Base-by-base conservation (phyloP, 2,888 invertebrate genomes). In the Philereme vetulata region DNA sequence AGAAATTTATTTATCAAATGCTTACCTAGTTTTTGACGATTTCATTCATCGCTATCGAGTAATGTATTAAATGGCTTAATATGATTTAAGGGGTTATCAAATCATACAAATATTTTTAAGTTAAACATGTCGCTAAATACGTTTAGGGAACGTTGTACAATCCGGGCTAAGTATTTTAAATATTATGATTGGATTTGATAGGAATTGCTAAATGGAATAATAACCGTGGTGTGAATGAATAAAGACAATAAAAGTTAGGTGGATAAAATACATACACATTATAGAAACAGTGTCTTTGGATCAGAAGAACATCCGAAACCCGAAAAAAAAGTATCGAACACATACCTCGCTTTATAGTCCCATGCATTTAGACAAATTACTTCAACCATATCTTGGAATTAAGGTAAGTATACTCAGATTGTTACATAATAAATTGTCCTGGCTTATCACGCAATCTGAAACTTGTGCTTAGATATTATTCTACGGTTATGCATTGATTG, bases 401-500 rank as follows among this genome's bases (percentile, higher is more conserved):
- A 21, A 21, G 2, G 21, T 21, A 21, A 21, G 21, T 21, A 21
- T 21, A 1, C 21, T 1, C 1, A 21, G 2, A 21, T 21, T 21
- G 21, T 21, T 21, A 21, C 21, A 21, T 2, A 21, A 42, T 45
- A 9, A 9, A 33, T 33, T 5, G 40, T 51, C 32, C 11, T 45
- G 33, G 32, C 56, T 36, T 50, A 50, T 46, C 56, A 40, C 51
- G 51, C 51, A 51, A 51, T 56, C 44, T 33, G 21, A 50, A 56
- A 33, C 40, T 21, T 21, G 50, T 21, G 5, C 4, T 45, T 34
- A 38, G n/a, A 9, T 56, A 56, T 2, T 56, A 21, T 21, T 44
- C 50, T 46, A 21, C 51, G 51, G 47, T 48, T 43, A 48, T 51
- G 36, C 51, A 52, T 58, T 58, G 53, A 58, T 53, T 58, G 58